Percentiles rank a stretch among this genome's conserved stretches.
Conservation (phyloP, 2,888 invertebrate genomes). For the Lasioglossum villosulum region DNA sequence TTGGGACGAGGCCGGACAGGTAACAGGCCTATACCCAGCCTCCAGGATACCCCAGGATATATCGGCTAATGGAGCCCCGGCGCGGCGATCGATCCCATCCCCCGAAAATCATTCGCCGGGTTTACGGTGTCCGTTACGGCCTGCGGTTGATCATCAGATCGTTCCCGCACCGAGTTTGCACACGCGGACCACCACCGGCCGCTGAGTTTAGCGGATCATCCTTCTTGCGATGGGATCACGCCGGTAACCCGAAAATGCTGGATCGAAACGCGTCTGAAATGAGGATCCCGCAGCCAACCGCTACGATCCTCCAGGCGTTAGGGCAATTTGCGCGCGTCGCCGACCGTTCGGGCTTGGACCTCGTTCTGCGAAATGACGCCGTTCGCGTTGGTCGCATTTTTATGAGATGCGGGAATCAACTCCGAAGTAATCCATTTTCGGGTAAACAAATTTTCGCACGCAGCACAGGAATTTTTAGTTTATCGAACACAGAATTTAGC, state of each 20-base stretch:
- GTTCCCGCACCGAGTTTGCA: conserved; percentile 9
- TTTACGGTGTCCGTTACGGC: conserved; percentile 12
- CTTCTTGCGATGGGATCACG: conserved; percentile 8
- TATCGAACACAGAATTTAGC: no score
- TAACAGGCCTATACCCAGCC: conserved; percentile 23
- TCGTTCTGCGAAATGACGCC: neutral
- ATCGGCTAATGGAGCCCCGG: conserved; percentile 18
- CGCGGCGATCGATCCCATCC: conserved; percentile 17
- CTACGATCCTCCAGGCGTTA: conserved; percentile 2
- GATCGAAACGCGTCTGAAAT: neutral
- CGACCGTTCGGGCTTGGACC: neutral
- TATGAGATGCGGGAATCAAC: neutral
- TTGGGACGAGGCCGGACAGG: conserved; percentile 32
- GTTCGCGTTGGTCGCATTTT: neutral
- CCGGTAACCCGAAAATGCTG: neutral
- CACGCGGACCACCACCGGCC: neutral
- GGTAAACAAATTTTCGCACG: no score
- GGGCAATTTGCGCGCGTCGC: neutral
- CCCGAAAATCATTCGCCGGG: conserved; percentile 6
- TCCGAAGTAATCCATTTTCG: neutral
- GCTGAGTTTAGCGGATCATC: neutral
- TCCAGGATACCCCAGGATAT: conserved; percentile 14
- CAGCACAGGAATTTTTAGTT: no score
- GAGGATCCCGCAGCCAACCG: neutral
- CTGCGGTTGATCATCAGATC: conserved; percentile 3